These are phyloP conservation scores for Hydrozoanthus tunicans DNA, from an alignment of 64 coral and sea anemone genomes.

Conservation along the genomic window DNA sequence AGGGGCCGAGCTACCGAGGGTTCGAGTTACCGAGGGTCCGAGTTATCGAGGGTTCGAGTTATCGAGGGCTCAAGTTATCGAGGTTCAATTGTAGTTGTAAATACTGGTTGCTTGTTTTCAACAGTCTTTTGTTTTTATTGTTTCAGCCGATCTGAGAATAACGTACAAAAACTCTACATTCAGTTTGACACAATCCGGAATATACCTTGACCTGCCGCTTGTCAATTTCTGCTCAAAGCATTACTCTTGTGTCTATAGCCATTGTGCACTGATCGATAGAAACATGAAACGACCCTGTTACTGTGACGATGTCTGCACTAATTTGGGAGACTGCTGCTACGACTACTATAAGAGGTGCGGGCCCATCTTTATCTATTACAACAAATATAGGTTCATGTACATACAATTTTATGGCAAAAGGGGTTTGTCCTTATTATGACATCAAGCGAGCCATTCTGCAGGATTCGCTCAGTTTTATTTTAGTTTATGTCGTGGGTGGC, in stretches of 20 bases:
- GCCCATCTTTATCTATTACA: background rate
- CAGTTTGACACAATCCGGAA: background rate
- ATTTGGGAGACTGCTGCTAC: conserved; percentile 14
- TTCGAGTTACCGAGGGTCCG: no score
- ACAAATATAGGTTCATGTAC: background rate
- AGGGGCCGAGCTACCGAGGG: no score
- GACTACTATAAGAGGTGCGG: conserved; percentile 1
- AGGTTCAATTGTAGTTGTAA: no score
- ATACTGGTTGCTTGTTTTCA: no score
- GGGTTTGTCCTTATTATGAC: no score
- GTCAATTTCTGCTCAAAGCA: background rate
- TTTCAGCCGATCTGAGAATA: background rate
- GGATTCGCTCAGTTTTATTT: no score
- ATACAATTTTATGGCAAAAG: no score
- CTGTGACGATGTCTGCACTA: background rate
- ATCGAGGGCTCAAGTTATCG: no score
- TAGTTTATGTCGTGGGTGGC: no score
- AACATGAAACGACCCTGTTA: background rate
- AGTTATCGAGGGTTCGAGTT: no score
- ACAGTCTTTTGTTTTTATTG: no score
- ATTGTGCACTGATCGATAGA: conserved; percentile 9
- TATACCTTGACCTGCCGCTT: background rate
- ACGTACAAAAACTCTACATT: background rate
- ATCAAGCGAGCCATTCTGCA: no score
- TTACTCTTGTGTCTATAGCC: background rate